Conservation (phyloP, 1,140 invertebrate species). For the Papilio polytes region DNA sequence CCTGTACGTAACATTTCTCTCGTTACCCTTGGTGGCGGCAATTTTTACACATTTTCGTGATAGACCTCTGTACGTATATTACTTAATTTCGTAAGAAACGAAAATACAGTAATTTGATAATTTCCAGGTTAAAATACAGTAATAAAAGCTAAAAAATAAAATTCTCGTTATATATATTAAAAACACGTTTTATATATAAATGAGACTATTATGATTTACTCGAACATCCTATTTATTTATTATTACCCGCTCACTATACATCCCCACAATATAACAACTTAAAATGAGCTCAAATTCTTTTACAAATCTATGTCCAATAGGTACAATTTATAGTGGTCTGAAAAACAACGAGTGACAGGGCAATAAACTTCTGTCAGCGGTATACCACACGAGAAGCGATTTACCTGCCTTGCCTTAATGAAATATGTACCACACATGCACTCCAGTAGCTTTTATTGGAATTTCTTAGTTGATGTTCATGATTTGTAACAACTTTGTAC, state of each 20-base stretch:
- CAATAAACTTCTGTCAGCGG: conserved; percentile 26
- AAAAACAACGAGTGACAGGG: conserved; percentile 13
- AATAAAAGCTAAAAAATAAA: too few species aligned
- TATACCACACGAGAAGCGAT: conserved; percentile 1
- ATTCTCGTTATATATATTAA: too few species aligned
- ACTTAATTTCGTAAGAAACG: too few species aligned
- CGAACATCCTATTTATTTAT: background rate
- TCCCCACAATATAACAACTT: background rate
- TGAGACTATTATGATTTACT: background rate
- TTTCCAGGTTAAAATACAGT: too few species aligned
- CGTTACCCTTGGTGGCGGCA: too few species aligned
- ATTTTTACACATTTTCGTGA: too few species aligned
- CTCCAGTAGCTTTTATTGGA: background rate
- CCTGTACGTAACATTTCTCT: too few species aligned
- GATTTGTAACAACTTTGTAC: background rate
- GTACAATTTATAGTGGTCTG: background rate
- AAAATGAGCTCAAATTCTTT: background rate
- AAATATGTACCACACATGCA: conserved; percentile 13
- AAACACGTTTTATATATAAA: too few species aligned
- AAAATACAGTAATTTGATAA: too few species aligned
- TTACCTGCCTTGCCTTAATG: conserved; percentile 29
- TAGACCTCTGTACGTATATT: too few species aligned
- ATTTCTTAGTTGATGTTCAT: background rate
- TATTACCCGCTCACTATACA: too few species aligned
- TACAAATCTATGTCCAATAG: background rate